These are phyloP conservation scores for Bilobella aurantiaca DNA, from an alignment of 1,140 invertebrate genomes.

Conservation along the genomic window DNA sequence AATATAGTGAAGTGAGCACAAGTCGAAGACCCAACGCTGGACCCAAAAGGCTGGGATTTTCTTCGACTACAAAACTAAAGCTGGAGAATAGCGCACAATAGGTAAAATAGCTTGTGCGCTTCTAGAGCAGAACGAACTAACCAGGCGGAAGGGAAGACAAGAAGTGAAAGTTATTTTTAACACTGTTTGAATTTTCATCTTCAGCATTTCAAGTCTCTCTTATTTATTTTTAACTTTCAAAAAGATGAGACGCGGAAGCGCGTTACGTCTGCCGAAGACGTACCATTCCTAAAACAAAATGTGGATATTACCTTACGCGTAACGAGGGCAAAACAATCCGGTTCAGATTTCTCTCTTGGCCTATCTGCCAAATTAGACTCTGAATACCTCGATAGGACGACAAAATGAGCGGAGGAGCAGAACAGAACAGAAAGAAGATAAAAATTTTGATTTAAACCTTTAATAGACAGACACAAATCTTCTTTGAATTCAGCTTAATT, in stretches of 20 bases:
- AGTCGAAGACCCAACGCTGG: neutral
- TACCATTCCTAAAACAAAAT: neutral
- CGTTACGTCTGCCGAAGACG: neutral
- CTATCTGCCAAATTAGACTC: neutral
- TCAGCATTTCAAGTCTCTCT: no score
- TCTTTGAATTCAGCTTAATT: neutral
- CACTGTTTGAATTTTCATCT: neutral
- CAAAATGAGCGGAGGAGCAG: neutral
- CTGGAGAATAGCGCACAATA: neutral
- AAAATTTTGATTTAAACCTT: neutral
- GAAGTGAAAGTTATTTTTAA: neutral
- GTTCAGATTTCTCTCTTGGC: neutral
- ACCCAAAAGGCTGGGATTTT: neutral
- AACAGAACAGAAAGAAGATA: neutral
- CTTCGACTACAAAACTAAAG: neutral
- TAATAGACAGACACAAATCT: neutral
- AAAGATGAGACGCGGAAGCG: neutral
- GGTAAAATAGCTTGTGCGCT: no score
- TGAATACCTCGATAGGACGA: neutral
- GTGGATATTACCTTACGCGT: neutral
- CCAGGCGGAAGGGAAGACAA: neutral
- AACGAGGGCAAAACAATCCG: neutral
- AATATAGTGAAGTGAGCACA: no score
- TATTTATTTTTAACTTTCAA: conserved; percentile 6
- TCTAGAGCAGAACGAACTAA: no score